These are phyloP conservation scores for Anolis carolinensis DNA, from an alignment of 2,113 vertebrate species.

Conservation along the genomic window DNA sequence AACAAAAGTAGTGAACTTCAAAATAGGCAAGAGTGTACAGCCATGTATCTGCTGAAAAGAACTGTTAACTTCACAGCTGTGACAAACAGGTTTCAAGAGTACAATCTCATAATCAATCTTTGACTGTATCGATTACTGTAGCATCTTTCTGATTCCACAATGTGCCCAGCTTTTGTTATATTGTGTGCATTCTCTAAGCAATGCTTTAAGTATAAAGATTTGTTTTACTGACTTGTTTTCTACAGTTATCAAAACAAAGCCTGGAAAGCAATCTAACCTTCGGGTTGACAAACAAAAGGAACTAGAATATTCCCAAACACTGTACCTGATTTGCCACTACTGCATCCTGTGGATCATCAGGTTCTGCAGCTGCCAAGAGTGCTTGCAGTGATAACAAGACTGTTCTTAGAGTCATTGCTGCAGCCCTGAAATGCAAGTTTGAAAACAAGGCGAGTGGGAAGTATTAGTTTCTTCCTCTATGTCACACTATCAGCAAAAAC, in stretches of 20 bases:
- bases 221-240: neutral
- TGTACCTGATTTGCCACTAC: constrained; percentile 98
- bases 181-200: neutral
- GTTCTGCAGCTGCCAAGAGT: constrained; percentile 93
- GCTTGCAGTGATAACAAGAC: constrained; percentile 97
- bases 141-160: too few species aligned
- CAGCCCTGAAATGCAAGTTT: constrained; percentile 83
- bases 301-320: neutral
- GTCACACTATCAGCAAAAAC: neutral
- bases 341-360: constrained; percentile 96
- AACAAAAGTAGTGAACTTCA: neutral
- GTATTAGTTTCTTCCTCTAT: neutral
- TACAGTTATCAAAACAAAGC: neutral
- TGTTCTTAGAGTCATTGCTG: constrained; percentile 96
- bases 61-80: neutral
- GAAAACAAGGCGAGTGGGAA: constrained; percentile 37
- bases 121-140: too few species aligned
- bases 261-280: neutral
- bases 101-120: too few species aligned
- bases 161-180: too few species aligned
- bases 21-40: neutral
- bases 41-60: neutral
- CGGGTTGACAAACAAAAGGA: neutral
- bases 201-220: neutral
- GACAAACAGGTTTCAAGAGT: too few species aligned